Base-by-base conservation (phyloP, 2,113 vertebrate genomes). In the Miniopterus natalensis region DNA sequence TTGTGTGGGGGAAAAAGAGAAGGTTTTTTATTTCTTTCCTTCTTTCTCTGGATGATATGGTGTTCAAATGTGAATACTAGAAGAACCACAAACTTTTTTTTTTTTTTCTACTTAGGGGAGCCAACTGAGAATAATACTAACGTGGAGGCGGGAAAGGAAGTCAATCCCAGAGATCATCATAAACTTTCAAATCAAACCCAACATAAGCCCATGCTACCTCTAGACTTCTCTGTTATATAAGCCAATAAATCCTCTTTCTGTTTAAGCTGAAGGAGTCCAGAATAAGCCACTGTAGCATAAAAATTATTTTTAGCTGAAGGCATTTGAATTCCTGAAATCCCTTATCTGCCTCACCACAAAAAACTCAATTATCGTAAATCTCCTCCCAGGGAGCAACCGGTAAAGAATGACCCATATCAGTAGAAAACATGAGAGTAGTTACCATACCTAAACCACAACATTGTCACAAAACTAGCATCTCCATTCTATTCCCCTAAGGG, bases 241-340 rank as follows among this genome's bases (percentile, higher is more conserved):
- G 25, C 47, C 45, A 93, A 81, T 84, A 91, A 94, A 94, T 78
- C 81, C n/a, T 10, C 57, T 93, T 92, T 84, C 68, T 73, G 14
- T 73, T 92, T 79, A 96, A 78, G 36, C 68, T 83, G 29, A 86
- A 92, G 7, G 21, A 51, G 25, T 84, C 36, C 80, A 96, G 75
- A 74, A 85, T 49, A 88, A 94, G 63, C 40, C 77, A 55, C 70
- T 83, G 21, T 84, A 15, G 3, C 23, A 57, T 92, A 78, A 95
- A 84, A 95, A 84, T 80, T 88, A 87, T 84, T 78, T 92, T 77
- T 84, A 92, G 47, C 59, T 89, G 21, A 97, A 96, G 57, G 49
- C 20, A 49, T 92, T 84, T 92, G 40, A 93, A 49, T 79, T 88
- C 71, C 95, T 66, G 15, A 93, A 93, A 78, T 95, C 29, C 15